Evolutionary conservation across 2,797 vertebrate species (phyloP).

Genomic region (Tadarida brasiliensis): DNA sequence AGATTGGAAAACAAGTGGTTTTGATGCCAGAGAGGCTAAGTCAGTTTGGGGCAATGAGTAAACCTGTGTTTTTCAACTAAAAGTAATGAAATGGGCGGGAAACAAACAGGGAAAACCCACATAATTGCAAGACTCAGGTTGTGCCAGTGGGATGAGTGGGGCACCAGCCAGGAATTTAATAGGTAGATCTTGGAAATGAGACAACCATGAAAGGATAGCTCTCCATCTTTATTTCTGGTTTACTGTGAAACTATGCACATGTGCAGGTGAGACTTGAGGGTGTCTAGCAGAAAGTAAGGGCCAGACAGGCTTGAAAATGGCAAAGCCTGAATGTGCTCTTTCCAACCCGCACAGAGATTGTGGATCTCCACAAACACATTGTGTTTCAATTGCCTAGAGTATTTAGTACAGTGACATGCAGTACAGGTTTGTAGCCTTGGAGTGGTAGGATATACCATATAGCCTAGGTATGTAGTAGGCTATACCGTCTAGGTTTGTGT

Average conservation of each 20-base stretch:
- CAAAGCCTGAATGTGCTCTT: neutral
- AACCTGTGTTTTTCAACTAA: slow-evolving; percentile 4
- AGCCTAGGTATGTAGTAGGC: neutral
- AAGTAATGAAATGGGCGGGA: neutral
- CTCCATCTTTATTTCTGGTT: neutral
- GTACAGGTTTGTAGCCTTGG: neutral
- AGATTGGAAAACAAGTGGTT: neutral
- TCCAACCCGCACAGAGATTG: neutral
- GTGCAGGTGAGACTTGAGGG: neutral
- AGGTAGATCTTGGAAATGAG: neutral
- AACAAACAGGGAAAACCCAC: neutral
- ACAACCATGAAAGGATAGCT: neutral
- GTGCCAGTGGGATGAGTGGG: neutral
- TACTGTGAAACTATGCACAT: neutral
- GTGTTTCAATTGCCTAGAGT: neutral
- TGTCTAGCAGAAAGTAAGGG: neutral
- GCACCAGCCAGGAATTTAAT: neutral
- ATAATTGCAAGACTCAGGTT: neutral
- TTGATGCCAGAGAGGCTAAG: neutral
- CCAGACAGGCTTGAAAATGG: neutral
- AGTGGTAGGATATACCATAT: neutral
- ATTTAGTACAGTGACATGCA: neutral
- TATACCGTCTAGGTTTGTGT: neutral
- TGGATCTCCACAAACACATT: neutral
- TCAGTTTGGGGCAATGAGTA: neutral